A percentile compares a stretch with the other conserved stretches of the same genome.
phyloP scores from a whole-genome alignment of 2,113 vertebrate genomes.

The Salvelinus namaycush region DNA sequence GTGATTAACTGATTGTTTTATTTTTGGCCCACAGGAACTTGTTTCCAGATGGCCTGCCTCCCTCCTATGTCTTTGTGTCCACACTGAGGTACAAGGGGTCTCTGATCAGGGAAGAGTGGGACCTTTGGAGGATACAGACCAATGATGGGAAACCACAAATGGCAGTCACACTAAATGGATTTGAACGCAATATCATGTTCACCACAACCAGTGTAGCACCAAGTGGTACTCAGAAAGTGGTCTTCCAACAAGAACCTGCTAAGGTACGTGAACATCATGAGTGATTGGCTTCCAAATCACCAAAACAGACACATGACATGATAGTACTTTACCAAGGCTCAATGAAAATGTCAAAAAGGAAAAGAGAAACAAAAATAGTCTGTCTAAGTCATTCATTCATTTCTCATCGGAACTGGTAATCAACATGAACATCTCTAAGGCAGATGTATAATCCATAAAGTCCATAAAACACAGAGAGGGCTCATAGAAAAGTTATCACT shows the following conservation, averaged over 20 bases:
- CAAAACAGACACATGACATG: neutral
- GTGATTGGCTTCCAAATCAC: neutral
- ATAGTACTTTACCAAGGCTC: neutral
- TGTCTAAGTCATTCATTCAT: neutral
- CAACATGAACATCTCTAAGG: neutral
- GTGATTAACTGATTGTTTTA: slow-evolving; percentile 14
- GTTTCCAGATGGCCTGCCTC: slow-evolving; percentile 95
- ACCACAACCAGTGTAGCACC: slow-evolving; percentile 83
- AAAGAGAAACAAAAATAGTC: neutral
- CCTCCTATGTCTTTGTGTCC: slow-evolving; percentile 95
- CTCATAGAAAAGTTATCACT: neutral
- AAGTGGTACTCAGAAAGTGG: slow-evolving; percentile 84
- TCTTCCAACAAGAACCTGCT: slow-evolving; percentile 77
- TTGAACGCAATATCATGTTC: slow-evolving; percentile 83
- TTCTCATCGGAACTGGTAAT: neutral
- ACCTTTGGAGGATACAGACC: slow-evolving; percentile 92
- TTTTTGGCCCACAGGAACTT: slow-evolving; percentile 75
- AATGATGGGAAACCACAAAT: slow-evolving; percentile 86
- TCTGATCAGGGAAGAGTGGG: slow-evolving; percentile 86
- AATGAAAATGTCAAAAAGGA: neutral
- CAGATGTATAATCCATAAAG: neutral
- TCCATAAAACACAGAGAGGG: neutral
- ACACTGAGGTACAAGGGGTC: slow-evolving; percentile 90
- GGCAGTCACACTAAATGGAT: slow-evolving; percentile 88
- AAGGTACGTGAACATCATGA: slow-evolving; percentile 73